phyloP scores from a whole-genome alignment of 2,113 vertebrate species.

The Sphaerodactylus townsendi region DNA sequence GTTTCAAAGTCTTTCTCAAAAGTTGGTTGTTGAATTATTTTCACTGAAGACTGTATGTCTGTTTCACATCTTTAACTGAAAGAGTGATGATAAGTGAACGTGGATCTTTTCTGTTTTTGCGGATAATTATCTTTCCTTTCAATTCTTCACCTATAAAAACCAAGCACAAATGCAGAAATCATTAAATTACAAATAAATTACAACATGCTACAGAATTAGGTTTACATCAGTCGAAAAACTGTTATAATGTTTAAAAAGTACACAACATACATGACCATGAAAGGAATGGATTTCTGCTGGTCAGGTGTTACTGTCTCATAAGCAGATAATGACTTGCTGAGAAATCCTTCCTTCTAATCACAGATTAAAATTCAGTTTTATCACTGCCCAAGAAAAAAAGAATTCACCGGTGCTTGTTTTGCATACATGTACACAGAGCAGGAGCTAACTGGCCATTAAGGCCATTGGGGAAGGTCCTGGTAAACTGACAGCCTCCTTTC shows the following conservation, averaged over 20 bases:
- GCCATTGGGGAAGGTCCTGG: too few relatives aligned
- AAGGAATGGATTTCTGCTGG: neutral
- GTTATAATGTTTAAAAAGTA: neutral
- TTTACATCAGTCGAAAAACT: neutral
- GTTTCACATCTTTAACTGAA: constrained; percentile 74
- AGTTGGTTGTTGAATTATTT: fast-evolving
- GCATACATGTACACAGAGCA: neutral
- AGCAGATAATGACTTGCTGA: too few relatives aligned
- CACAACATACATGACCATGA: neutral
- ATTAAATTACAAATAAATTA: neutral
- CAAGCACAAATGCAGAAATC: constrained; percentile 29
- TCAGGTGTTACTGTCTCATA: too few relatives aligned
- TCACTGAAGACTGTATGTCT: constrained; percentile 87
- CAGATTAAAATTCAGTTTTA: neutral
- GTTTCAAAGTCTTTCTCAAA: neutral
- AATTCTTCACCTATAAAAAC: constrained; percentile 82
- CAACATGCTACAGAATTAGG: neutral
- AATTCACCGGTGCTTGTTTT: neutral
- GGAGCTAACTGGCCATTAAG: neutral
- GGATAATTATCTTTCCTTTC: constrained; percentile 81
- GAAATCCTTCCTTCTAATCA: neutral
- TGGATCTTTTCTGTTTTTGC: constrained; percentile 92
- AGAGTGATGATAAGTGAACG: constrained; percentile 87
- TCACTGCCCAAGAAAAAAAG: neutral
- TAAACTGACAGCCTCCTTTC: too few relatives aligned